phyloP scores from a whole-genome alignment of 2,797 vertebrate genomes.

The Dendrocincla fuliginosa region DNA sequence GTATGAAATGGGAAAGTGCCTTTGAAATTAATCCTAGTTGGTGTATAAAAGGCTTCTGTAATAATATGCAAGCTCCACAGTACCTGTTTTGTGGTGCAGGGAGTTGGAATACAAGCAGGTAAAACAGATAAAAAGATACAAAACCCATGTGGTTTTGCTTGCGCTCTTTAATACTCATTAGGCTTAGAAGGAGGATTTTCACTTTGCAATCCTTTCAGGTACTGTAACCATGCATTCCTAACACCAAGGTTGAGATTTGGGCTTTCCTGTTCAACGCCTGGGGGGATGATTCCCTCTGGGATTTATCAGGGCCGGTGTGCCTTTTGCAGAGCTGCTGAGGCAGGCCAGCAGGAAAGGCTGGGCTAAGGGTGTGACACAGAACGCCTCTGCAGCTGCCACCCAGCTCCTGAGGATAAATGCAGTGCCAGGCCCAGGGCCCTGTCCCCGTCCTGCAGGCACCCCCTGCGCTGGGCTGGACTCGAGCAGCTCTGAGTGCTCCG shows the following conservation, averaged over 20 bases:
- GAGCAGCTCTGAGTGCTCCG: background rate
- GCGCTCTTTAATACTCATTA: background rate
- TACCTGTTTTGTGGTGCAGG: background rate
- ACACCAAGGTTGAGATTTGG: background rate
- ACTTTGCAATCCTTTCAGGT: background rate
- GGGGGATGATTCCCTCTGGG: background rate
- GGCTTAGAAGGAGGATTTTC: background rate
- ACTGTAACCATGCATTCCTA: background rate
- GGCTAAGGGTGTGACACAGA: background rate
- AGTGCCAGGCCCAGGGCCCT: background rate
- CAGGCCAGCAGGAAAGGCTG: background rate
- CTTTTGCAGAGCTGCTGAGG: background rate
- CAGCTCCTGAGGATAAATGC: background rate
- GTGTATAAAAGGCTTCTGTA: background rate
- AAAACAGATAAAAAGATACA: background rate
- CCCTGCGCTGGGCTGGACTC: background rate
- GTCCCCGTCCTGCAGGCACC: background rate
- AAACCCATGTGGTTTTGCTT: background rate
- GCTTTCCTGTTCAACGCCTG: fast-evolving
- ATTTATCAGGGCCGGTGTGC: background rate
- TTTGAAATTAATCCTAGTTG: slow-evolving; percentile 24
- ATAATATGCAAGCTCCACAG: background rate
- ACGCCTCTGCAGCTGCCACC: background rate
- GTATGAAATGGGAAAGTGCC: background rate
- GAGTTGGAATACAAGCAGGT: background rate